Evolutionary conservation across 2,888 invertebrate genomes (phyloP), one percentile per base, ranked within the genome.

Genomic region (Encarsia formosa): DNA sequence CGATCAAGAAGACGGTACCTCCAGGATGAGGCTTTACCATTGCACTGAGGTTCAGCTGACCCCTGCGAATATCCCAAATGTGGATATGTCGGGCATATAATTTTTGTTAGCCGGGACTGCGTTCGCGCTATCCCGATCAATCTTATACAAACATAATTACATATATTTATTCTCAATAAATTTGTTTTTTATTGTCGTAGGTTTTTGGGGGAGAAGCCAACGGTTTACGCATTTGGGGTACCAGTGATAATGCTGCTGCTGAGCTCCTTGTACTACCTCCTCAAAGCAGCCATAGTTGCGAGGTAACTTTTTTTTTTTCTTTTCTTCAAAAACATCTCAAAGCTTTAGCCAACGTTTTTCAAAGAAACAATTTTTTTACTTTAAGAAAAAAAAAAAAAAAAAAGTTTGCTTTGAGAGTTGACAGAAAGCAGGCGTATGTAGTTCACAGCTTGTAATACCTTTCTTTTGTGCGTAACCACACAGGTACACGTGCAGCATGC

Each of bases 401-500:
- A 22, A 6, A 35, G 13, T 24, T 15, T 13, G 22, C 11, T 45
- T 20, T 15, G 11, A 24, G 16, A 38, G 32, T 18, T 34, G 38
- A n/a, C 11, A 15, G 16, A 32, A n/a, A n/a, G n/a, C n/a, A n/a
- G n/a, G n/a, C n/a, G n/a, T n/a, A n/a, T n/a, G n/a, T n/a, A 41
- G 3, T 6, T 4, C 31, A 16, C 38, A n/a, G n/a, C n/a, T n/a
- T n/a, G n/a, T n/a, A n/a, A n/a, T n/a, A n/a, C n/a, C n/a, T n/a
- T n/a, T n/a, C n/a, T n/a, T n/a, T n/a, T n/a, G n/a, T n/a, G n/a
- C 39, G n/a, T n/a, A n/a, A n/a, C n/a, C n/a, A n/a, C 44, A 39
- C 45, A 76, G 80, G 61, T 79, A 81, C 66, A 79, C 81, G 32
- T 79, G 80, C 65, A 79, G 78, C 60, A 78, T 82, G 77, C 81